Evolutionary conservation across 2,888 invertebrate genomes (phyloP), one percentile per base, ranked within the genome.

Genomic region (Chalcosyrphus nemorum): DNA sequence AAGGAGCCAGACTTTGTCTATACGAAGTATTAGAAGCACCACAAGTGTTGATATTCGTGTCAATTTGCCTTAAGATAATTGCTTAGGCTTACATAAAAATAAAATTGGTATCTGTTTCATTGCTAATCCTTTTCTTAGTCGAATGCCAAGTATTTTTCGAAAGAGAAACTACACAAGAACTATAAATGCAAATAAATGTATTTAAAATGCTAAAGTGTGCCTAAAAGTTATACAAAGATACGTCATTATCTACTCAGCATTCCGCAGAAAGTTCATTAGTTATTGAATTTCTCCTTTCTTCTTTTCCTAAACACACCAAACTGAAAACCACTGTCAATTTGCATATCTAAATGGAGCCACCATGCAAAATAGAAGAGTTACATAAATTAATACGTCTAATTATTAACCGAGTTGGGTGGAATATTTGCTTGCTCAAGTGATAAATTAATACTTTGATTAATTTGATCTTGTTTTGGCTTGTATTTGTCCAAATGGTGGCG

Each of bases 351-450:
- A 29, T 45, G 45, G 19, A 61, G 45, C 24, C 24, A 7, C 13
- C 6, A 13, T 17, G 45, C 19, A 19, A n/a, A 45, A 45, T 7
- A 29, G 41, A 61, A n/a, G 5, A 7, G 17, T 43, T 61, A n/a
- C 17, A 19, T 45, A 19, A 61, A 45, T 61, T 45, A 61, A 19
- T 45, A 41, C 27, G 15, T 27, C 27, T 43, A 59, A 59, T 59
- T 41, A 27, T 9, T n/a, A 24, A 9, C 15, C 7, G 15, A 41
- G 24, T 47, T 47, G 21, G 47, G 21, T 47, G 47, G 47, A 47
- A 47, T 24, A 29, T 52, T 2, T 52, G 29, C 29, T 29, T 17
- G 45, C 29, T 61, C 61, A 29, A 6, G 61, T n/a, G 61, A 6
- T 43, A 11, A 45, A 13, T 24, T 27, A 13, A 59, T 41, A 21